These are phyloP conservation scores for Parazoanthus atlanticus DNA, from an alignment of 92 coral and sea anemone genomes.

Conservation along the genomic window DNA sequence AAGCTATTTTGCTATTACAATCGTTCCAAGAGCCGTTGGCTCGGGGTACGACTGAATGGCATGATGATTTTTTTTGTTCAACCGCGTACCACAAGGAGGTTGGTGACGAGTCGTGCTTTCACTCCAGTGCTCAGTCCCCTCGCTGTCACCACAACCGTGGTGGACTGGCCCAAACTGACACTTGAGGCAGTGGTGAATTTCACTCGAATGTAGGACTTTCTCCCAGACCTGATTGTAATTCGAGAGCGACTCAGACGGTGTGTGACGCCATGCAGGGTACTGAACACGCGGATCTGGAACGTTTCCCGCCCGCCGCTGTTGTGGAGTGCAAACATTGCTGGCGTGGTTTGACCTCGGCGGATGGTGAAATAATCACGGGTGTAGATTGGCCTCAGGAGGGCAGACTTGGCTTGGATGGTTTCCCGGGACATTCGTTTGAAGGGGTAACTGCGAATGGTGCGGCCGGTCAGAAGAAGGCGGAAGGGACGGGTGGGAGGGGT, in stretches of 20 bases:
- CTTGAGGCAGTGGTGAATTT: background rate
- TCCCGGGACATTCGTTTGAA: slow-evolving; percentile 67
- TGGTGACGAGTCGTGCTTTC: slow-evolving; percentile 18
- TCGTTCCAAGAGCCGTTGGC: background rate
- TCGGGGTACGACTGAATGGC: too few relatives aligned
- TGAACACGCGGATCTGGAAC: slow-evolving; percentile 10
- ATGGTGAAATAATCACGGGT: slow-evolving; percentile 47
- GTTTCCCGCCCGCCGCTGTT: background rate
- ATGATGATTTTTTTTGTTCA: background rate
- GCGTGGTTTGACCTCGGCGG: slow-evolving; percentile 30
- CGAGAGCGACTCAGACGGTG: slow-evolving; percentile 26
- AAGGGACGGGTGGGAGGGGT: slow-evolving; percentile 53
- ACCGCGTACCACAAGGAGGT: slow-evolving; percentile 29
- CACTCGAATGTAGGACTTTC: slow-evolving; percentile 31
- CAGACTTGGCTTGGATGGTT: slow-evolving; percentile 57
- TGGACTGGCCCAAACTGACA: slow-evolving; percentile 30
- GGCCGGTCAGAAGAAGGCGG: slow-evolving; percentile 60
- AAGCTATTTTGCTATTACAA: too few relatives aligned
- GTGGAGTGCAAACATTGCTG: slow-evolving; percentile 55
- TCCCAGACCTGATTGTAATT: background rate
- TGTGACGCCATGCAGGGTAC: slow-evolving; percentile 17
- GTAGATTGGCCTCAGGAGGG: slow-evolving; percentile 46
- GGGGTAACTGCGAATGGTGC: slow-evolving; percentile 41
- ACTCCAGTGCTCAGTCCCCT: slow-evolving; percentile 4
- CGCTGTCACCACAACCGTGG: slow-evolving; percentile 19